Evolutionary conservation across 2,797 vertebrate species (phyloP), one percentile per base, ranked within the genome.

Genomic region (Hybognathus amarus): DNA sequence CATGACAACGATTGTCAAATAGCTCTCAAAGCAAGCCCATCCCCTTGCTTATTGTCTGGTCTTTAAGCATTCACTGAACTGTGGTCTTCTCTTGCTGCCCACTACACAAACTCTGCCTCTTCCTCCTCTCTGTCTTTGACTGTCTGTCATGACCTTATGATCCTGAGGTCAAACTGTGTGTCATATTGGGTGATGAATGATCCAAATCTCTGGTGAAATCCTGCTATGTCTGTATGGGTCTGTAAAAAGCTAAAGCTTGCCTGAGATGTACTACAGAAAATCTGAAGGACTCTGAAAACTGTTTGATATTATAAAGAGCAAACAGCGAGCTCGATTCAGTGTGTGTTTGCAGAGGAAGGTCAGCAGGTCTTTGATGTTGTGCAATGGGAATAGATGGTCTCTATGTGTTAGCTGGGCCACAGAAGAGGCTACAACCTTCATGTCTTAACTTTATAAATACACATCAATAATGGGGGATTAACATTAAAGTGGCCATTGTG

Each of bases 1-100:
- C 45, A 47, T 47, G 82, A 90, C 79, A 84, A 88, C 85, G 89
- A 92, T 92, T 92, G 92, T 87, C 40, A 85, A 24, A 56, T 84
- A 85, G 56, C 83, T 77, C 84, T 89, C 80, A 89, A 90, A 90
- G 84, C 87, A 73, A 56, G 67, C 24, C 12, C 45, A 50, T 15
- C 84, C 78, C 87, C 61, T 90, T 87, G 85, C 69, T 70, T 56
- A 88, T 63, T 74, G 69, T 67, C 40, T 64, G 40, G 22, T 45
- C 73, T 74, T 68, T 27, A 47, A 87, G 80, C 79, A 6, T 45
- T 68, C 18, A 56, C 77, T 80, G 61, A 81, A 33, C 64, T 83
- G 54, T 89, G 89, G 87, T 84, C 78, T 47, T 54, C 47, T 76
- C 82, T 71, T 71, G 66, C 83, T 83, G 85, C 88, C 85, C 71